phyloP scores from a whole-genome alignment of 2,888 invertebrate species.

The Augiades crinisus region DNA sequence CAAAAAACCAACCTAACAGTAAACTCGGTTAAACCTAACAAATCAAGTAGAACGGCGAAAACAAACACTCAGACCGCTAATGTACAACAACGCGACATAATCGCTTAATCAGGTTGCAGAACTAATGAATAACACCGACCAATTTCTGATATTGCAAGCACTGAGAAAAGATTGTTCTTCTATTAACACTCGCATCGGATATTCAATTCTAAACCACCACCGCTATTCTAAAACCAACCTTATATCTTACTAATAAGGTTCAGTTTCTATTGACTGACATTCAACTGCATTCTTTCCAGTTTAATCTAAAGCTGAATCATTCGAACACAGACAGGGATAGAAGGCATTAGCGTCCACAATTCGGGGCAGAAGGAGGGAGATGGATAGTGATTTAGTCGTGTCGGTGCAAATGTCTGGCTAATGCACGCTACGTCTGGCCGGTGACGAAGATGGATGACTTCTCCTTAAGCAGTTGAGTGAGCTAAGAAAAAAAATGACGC shows the following conservation, averaged over 20 bases:
- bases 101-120: conserved; percentile 32
- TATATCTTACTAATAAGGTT: conserved; percentile 20
- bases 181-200: conserved; percentile 64
- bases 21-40: conserved; percentile 24
- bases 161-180: conserved; percentile 56
- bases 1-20: conserved; percentile 12
- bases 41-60: conserved; percentile 19
- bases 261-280: conserved; percentile 31
- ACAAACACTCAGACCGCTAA: conserved; percentile 27
- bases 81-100: conserved; percentile 36
- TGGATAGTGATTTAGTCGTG: conserved; percentile 40
- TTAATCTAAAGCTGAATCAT: conserved; percentile 61
- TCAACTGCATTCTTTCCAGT: conserved; percentile 51
- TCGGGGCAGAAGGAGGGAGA: conserved; percentile 50
- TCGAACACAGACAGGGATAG: conserved; percentile 55
- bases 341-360: conserved; percentile 40
- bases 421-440: conserved; percentile 62
- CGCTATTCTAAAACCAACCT: conserved; percentile 33
- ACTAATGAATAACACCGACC: conserved; percentile 52
- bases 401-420: conserved; percentile 55
- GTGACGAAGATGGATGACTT: conserved; percentile 75
- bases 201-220: conserved; percentile 51
- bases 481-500: conserved; percentile 31
- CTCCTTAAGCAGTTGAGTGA: conserved; percentile 63
- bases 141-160: conserved; percentile 53